These are phyloP conservation scores for Phaethon lepturus DNA, from an alignment of 2,113 vertebrate genomes.

Conservation along the genomic window DNA sequence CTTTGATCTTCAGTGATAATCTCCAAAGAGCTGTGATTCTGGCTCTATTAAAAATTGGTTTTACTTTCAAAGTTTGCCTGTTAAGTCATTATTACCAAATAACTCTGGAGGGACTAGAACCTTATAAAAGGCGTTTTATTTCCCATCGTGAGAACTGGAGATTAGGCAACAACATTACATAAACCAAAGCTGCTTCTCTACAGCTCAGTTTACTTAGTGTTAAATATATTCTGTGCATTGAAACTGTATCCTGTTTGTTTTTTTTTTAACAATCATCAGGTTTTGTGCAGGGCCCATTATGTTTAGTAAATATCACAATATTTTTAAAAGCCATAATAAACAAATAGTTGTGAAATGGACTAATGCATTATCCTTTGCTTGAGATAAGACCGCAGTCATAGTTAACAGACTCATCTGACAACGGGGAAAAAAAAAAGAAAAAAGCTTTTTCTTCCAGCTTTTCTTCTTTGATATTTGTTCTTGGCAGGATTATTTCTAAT, in stretches of 20 bases:
- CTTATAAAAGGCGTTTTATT: slow-evolving; percentile 11
- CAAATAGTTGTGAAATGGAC: neutral
- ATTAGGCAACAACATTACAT: neutral
- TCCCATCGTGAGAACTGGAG: neutral
- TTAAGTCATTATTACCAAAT: slow-evolving; percentile 33
- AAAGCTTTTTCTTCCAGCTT: neutral
- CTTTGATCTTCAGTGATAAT: slow-evolving; percentile 46
- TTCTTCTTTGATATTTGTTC: slow-evolving; percentile 15
- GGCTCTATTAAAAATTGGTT: neutral
- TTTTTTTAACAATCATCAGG: neutral
- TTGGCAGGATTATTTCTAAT: slow-evolving; percentile 50
- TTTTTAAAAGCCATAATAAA: neutral
- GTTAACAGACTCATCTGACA: slow-evolving; percentile 24
- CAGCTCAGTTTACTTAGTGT: neutral
- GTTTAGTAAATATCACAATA: neutral
- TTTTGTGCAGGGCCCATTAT: neutral
- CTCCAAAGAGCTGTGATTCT: neutral
- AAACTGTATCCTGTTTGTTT: neutral
- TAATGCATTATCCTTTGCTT: slow-evolving; percentile 38
- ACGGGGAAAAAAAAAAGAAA: neutral
- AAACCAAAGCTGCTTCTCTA: neutral
- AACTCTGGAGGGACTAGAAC: slow-evolving; percentile 12
- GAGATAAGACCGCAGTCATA: slow-evolving; percentile 6
- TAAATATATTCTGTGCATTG: neutral
- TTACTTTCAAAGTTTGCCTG: slow-evolving; percentile 60